Conservation (phyloP, 2,113 vertebrate genomes). For the Coptodon rendalli region DNA sequence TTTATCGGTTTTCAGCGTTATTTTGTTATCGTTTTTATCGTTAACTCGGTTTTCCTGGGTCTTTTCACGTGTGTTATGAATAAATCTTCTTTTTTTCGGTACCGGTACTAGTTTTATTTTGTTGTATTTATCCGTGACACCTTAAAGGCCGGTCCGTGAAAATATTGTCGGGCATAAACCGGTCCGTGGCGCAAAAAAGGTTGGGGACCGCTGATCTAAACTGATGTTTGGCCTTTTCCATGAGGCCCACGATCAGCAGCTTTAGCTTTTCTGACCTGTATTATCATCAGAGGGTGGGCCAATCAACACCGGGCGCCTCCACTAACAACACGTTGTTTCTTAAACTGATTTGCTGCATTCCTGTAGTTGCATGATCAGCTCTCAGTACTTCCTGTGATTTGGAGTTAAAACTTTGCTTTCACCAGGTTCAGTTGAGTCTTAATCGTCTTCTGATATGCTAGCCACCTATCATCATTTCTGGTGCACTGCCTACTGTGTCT, state of each 20-base stretch:
- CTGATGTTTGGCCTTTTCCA: background rate
- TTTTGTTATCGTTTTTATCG: too few relatives aligned
- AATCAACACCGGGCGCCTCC: fast-evolving
- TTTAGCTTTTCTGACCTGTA: background rate
- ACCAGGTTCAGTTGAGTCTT: background rate
- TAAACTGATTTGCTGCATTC: background rate
- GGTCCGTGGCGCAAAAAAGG: too few relatives aligned
- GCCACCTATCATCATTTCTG: background rate
- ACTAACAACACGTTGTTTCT: background rate
- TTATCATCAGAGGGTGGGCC: background rate
- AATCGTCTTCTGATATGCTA: background rate
- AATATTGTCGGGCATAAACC: too few relatives aligned
- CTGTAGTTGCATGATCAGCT: background rate
- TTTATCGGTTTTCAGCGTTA: too few relatives aligned
- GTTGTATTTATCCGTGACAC: too few relatives aligned
- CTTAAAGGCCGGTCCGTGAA: too few relatives aligned
- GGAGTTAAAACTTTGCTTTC: background rate
- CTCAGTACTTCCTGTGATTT: background rate
- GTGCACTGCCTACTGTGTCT: background rate
- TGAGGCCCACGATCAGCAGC: background rate
- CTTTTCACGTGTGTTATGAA: too few relatives aligned
- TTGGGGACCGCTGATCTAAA: too few relatives aligned
- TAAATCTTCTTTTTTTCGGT: too few relatives aligned
- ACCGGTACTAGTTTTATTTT: too few relatives aligned
- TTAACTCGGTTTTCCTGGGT: too few relatives aligned